Percentiles rank a stretch among this genome's conserved stretches.
Conservation (phyloP, 2,888 invertebrate genomes). For the Lepeophtheirus nordmannii region DNA sequence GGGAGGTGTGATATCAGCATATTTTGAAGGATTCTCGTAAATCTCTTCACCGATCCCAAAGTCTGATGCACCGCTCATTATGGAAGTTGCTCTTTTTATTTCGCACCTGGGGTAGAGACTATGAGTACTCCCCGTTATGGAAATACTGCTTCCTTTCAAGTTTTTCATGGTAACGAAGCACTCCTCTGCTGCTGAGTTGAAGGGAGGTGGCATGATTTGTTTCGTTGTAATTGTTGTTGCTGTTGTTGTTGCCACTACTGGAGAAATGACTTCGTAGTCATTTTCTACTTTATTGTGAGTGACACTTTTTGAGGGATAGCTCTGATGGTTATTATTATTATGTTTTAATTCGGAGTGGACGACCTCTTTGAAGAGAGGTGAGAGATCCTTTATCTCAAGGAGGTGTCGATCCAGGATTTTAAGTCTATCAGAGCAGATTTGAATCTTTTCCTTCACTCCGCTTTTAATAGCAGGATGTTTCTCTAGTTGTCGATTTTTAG, state of each 20-base stretch:
- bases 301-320: too few species aligned
- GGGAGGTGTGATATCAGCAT: background rate
- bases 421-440: slow-evolving; percentile 10
- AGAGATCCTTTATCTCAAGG: background rate
- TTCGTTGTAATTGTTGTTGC: too few species aligned
- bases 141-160: background rate
- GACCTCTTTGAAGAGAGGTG: background rate
- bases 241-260: too few species aligned
- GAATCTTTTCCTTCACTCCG: slow-evolving; percentile 9
- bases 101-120: slow-evolving; percentile 2
- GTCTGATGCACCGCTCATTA: slow-evolving; percentile 9
- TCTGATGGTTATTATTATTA: too few species aligned
- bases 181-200: background rate
- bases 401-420: background rate
- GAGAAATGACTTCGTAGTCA: too few species aligned
- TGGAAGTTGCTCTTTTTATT: background rate
- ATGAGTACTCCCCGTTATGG: slow-evolving; percentile 12
- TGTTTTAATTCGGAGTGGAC: too few species aligned
- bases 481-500: background rate
- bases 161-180: background rate
- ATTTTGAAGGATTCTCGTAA: background rate
- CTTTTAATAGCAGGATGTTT: background rate
- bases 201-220: background rate
- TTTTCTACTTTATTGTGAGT: too few species aligned
- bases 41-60: background rate